Percentiles rank a stretch among this genome's conserved stretches.
Conservation (phyloP, 2,113 vertebrate genomes). For the Hemichromis elongatus region DNA sequence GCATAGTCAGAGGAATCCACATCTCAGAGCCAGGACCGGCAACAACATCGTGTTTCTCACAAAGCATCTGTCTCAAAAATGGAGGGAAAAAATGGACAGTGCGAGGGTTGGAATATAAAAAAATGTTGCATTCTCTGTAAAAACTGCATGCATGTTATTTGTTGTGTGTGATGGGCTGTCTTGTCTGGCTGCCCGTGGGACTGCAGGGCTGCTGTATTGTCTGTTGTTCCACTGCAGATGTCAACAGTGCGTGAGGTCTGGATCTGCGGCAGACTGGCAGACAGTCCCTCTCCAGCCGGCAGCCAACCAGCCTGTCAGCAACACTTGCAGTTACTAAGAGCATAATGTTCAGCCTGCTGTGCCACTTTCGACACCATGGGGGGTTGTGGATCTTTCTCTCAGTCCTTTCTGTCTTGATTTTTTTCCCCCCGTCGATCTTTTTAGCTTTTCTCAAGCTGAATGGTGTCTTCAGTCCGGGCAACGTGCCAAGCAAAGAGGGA, state of each 20-base stretch:
- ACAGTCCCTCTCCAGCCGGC: conserved; percentile 69
- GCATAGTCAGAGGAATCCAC: conserved; percentile 74
- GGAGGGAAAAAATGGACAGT: conserved; percentile 35
- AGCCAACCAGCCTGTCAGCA: conserved; percentile 71
- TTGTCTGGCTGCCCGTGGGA: conserved; percentile 14
- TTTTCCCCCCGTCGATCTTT: conserved; percentile 19
- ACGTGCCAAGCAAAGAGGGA: conserved; percentile 50
- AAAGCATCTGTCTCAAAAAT: conserved; percentile 50
- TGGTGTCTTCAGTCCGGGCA: conserved; percentile 51
- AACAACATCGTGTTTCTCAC: conserved; percentile 49
- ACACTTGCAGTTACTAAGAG: conserved; percentile 73
- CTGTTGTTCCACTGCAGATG: conserved; percentile 62
- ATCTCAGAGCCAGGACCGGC: conserved; percentile 30
- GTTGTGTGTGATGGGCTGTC: conserved; percentile 43
- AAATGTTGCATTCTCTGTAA: conserved; percentile 65
- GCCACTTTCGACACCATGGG: conserved; percentile 54
- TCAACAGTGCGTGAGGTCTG: conserved; percentile 63
- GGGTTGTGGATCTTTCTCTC: conserved; percentile 26
- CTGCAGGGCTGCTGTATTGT: conserved; percentile 53
- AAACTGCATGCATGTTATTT: conserved; percentile 76
- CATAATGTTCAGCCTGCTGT: conserved; percentile 67
- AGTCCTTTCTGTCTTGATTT: conserved; percentile 22
- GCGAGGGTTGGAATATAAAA: conserved; percentile 53
- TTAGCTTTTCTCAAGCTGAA: conserved; percentile 32
- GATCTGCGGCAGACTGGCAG: conserved; percentile 62